These are phyloP conservation scores for Punctoribates punctum DNA, from an alignment of 2,888 invertebrate species.

Conservation along the genomic window DNA sequence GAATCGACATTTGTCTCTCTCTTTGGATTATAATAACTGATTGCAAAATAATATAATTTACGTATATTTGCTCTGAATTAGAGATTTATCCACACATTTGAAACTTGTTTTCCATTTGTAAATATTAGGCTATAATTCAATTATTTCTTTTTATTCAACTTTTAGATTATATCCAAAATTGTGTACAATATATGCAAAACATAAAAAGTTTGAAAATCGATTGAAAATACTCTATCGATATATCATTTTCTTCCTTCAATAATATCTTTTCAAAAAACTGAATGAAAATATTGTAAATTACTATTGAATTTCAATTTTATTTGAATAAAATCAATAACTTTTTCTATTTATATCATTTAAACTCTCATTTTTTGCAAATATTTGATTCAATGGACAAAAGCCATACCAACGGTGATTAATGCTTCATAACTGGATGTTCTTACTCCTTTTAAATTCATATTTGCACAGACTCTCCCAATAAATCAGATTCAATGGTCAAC, in stretches of 20 bases:
- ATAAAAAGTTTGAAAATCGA: neutral
- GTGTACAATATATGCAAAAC: neutral
- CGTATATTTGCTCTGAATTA: neutral
- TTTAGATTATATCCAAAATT: neutral
- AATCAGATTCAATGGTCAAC: too few species aligned
- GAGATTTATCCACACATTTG: neutral
- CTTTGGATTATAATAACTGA: neutral
- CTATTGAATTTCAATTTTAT: too few species aligned
- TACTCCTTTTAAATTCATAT: too few species aligned
- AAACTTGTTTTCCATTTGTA: neutral
- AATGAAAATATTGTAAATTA: neutral
- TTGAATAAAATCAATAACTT: too few species aligned
- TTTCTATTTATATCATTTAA: too few species aligned
- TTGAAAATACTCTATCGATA: neutral
- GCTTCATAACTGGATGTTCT: too few species aligned
- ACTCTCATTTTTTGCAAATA: too few species aligned
- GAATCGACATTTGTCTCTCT: slow-evolving; percentile 32
- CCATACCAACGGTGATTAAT: too few species aligned
- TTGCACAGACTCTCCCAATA: too few species aligned
- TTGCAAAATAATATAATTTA: slow-evolving; percentile 20
- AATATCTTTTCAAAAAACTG: neutral
- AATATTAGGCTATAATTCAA: neutral
- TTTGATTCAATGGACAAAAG: too few species aligned
- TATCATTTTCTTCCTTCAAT: slow-evolving; percentile 21
- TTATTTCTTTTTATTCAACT: neutral